Evolutionary conservation across 1,140 invertebrate species (phyloP), one percentile per base, ranked within the genome.

Genomic region (Lineus longissimus): DNA sequence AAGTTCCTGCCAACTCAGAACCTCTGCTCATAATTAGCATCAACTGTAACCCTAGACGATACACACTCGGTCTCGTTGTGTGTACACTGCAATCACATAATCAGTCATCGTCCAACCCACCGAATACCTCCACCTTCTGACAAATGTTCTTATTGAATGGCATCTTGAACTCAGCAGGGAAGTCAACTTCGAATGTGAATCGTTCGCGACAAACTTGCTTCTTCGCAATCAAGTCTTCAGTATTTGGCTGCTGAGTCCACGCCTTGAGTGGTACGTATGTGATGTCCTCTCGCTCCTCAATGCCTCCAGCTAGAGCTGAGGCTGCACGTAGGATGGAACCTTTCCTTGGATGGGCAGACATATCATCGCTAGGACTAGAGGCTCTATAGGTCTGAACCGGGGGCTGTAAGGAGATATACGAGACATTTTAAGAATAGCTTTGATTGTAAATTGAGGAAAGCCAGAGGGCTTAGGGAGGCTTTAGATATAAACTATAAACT

Each of bases 131-230:
- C n/a, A 70, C 36, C 60, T 70, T 69, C 54, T 69, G 67, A 25
- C 31, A 47, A 43, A 81, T 59, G 68, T 82, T 82, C 66, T 76
- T 77, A 22, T 76, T 69, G 65, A 82, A 82, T 33, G 81, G 81
- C 77, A 81, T 80, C 59, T 80, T 64, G 70, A 80, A 82, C 65
- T 82, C 81, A n/a, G n/a, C n/a, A 29, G 72, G 69, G 72, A 83
- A 83, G 68, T 83, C 81, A n/a, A 81, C 76, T 55, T 82, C 78
- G 80, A 79, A 83, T 22, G 72, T 71, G 65, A 75, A 81, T 30
- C 74, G 60, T 23, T 81, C 71, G 40, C 78, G 64, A 30, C 66
- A 69, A 11, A 71, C 61, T 31, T 71, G 69, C 58, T 69, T 75
- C 9, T 75, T 68, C 2, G 68, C 31, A 2, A 81, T 70, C 15